Evolutionary conservation across 1,140 invertebrate genomes (phyloP), one percentile per base, ranked within the genome.

Genomic region (Heliothis virescens): DNA sequence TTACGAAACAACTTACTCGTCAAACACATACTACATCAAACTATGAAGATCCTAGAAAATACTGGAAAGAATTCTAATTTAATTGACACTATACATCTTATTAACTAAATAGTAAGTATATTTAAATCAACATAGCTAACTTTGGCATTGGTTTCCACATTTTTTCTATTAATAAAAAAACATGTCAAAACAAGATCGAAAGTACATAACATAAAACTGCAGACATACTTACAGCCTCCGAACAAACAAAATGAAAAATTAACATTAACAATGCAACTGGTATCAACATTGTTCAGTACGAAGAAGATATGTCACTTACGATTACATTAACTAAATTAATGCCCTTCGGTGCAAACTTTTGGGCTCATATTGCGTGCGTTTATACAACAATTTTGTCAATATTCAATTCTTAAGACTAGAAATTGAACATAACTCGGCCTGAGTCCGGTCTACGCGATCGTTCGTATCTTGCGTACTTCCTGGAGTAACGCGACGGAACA

Each of bases 51-150:
- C 92, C 91, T 94, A 94, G 82, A 88, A 87, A 93, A 90, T 94
- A 94, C 89, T 91, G 92, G 89, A 92, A 94, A 93, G 89, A 89
- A 85, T 90, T 83, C 84, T 87, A 84, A 59, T 80, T 87, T 93
- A 94, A 94, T 94, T 94, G 93, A 94, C 92, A 91, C 89, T 94
- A 94, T 94, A 93, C 92, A 94, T 83, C 92, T 93, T 93, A 92
- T 87, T 3, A 90, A 89, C 88, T 94, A 92, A 92, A 89, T 83
- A 85, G 83, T 88, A 91, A 82, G 85, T 88, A 71, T 72, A 74
- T 76, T 86, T 87, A 91, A 93, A 92, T 91, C 91, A 94, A 94
- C 92, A 89, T 93, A 93, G 91, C 92, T 94, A 94, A 93, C 93
- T 94, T 94, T 94, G 93, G 93, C 93, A 94, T 94, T 93, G 89